phyloP scores from a whole-genome alignment of 2,113 vertebrate species.

The Lepisosteus osseus region DNA sequence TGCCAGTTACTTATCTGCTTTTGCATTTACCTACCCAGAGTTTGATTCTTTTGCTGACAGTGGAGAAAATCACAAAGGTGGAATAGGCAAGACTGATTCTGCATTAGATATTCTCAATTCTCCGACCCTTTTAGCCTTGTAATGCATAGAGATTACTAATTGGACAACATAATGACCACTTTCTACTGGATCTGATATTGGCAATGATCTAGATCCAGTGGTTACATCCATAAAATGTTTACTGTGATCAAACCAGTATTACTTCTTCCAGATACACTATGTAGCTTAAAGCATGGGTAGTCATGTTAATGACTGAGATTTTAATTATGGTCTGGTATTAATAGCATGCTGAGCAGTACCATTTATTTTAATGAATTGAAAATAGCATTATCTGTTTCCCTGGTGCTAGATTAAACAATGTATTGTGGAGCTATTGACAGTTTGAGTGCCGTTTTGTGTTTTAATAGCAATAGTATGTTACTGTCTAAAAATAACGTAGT shows the following conservation, averaged over 20 bases:
- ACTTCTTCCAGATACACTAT: constrained; percentile 75
- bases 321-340: constrained; percentile 67
- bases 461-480: constrained; percentile 73
- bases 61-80: constrained; percentile 77
- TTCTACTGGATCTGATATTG: constrained; percentile 39
- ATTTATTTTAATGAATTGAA: constrained; percentile 33
- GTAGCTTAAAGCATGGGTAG: constrained; percentile 78
- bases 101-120: constrained; percentile 92
- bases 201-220: constrained; percentile 44
- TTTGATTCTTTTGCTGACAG: constrained; percentile 85
- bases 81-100: constrained; percentile 84
- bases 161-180: constrained; percentile 15
- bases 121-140: constrained; percentile 80
- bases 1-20: constrained; percentile 88
- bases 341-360: constrained; percentile 84
- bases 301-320: constrained; percentile 61
- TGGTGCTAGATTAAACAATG: constrained; percentile 76
- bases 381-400: constrained; percentile 4
- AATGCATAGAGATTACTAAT: constrained; percentile 47
- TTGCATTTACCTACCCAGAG: constrained; percentile 91
- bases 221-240: constrained; percentile 41
- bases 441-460: constrained; percentile 64
- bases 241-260: constrained; percentile 42
- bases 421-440: constrained; percentile 76
- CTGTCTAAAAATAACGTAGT: constrained; percentile 46